These are phyloP conservation scores for Cydia splendana DNA, from an alignment of 1,140 invertebrate species.

Conservation along the genomic window DNA sequence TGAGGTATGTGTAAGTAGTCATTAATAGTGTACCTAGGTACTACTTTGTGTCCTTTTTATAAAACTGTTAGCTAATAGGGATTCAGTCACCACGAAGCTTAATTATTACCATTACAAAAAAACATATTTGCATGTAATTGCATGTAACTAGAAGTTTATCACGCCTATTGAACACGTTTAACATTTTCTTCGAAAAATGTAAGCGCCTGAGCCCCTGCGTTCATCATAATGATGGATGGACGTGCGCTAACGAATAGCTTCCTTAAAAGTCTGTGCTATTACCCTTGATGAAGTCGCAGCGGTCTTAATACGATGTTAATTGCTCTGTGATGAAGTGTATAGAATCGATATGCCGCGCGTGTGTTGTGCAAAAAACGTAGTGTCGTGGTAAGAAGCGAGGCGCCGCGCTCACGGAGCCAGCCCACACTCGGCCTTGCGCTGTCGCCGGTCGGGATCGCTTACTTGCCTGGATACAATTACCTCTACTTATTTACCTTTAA, in stretches of 20 bases:
- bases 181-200: constrained; percentile 10
- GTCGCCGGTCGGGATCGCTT: constrained; percentile 62
- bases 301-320: constrained; percentile 16
- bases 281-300: constrained; percentile 9
- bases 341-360: constrained; percentile 41
- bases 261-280: constrained; percentile 16
- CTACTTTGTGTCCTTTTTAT: background rate
- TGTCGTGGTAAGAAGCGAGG: constrained; percentile 42
- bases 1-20: too few relatives aligned
- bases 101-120: background rate
- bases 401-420: constrained; percentile 43
- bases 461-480: constrained; percentile 68
- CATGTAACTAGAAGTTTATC: constrained; percentile 16
- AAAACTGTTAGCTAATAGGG: background rate
- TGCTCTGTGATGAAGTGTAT: constrained; percentile 38
- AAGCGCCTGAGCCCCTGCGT: background rate
- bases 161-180: constrained; percentile 8
- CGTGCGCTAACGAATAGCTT: constrained; percentile 5
- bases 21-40: background rate
- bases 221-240: background rate
- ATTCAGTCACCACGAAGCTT: background rate
- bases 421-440: constrained; percentile 63
- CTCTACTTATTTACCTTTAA: constrained; percentile 44
- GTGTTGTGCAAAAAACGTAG: constrained; percentile 48
- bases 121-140: background rate